Base-by-base conservation (phyloP, 1,140 invertebrate genomes). In the Globodera rostochiensis region DNA sequence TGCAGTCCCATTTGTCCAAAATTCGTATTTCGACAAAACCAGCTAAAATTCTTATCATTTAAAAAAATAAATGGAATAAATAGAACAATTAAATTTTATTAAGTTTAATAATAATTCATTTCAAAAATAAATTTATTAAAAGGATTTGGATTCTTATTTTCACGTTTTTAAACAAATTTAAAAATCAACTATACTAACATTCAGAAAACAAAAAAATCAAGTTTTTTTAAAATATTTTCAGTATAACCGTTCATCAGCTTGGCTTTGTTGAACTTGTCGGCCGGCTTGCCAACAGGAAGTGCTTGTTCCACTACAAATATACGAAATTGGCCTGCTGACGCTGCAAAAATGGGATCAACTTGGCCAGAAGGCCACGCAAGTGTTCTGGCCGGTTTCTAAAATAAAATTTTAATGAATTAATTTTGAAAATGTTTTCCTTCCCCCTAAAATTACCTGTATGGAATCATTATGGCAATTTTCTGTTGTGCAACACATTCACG, bases 381-480 rank as follows among this genome's bases (percentile, higher is more conserved):
- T 78, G 76, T 5, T 25, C n/a, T 6, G n/a, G 13, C 36, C 76
- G 66, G 47, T 78, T 66, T 21, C 76, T 78, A 21, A 11, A 74
- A 1, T 50, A 60, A 60, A 60, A 19, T 60, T 15, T 60, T 5
- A 15, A 11, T 15, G 5, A 15, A 15, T 60, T 60, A 60, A 60
- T 15, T 60, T 15, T 60, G 13, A 15, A 15, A 19, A 60, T 60
- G 19, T 60, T 60, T 15, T 53, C 8, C 67, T 21, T 45, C 4
- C 67, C 25, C 25, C 36, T 46, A 66, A 45, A 15, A 66, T 78
- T 96, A 94, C 81, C 96, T 91, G 88, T 95, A 97, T 6, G 95
- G 95, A 47, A 97, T 92, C 81, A 97, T 93, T 36, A 97, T 93
- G 25, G 95, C 95, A 6, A 95, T 93, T 77, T 84, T 84, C 19